phyloP scores from a whole-genome alignment of 1,140 invertebrate species.

The Drosophila subobscura region DNA sequence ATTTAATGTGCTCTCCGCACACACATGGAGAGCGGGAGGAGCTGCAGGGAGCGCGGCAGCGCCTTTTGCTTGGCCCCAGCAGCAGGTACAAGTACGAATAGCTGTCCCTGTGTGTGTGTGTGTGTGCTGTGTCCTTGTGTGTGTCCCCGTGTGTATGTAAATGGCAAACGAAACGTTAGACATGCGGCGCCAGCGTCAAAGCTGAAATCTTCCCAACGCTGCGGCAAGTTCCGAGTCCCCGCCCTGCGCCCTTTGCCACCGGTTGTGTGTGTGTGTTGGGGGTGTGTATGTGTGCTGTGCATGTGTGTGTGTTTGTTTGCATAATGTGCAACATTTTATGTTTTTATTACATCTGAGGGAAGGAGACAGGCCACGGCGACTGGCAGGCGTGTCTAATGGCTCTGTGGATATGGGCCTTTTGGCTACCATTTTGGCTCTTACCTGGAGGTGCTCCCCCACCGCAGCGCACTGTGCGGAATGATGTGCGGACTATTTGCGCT shows the following conservation, averaged over 20 bases:
- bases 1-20: slow-evolving; percentile 52
- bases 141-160: slow-evolving; percentile 27
- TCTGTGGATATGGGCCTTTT: slow-evolving; percentile 28
- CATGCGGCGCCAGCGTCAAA: slow-evolving; percentile 56
- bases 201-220: slow-evolving; percentile 29
- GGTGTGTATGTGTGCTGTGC: slow-evolving; percentile 12
- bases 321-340: slow-evolving; percentile 62
- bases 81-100: too few relatives aligned
- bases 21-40: slow-evolving; percentile 4
- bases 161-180: slow-evolving; percentile 39
- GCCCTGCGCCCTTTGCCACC: too few relatives aligned
- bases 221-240: not conserved
- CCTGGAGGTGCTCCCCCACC: not conserved
- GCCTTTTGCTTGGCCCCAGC: slow-evolving; percentile 18
- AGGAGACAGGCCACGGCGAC: slow-evolving; percentile 31
- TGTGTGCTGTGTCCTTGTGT: slow-evolving; percentile 13
- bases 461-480: slow-evolving; percentile 7
- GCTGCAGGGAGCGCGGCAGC: slow-evolving; percentile 7
- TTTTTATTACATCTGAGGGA: slow-evolving; percentile 56
- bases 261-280: not conserved
- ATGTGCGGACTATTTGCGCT: slow-evolving; percentile 51
- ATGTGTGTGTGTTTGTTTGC: slow-evolving; percentile 40
- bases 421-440: not conserved
- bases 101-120: slow-evolving; percentile 22
- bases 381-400: slow-evolving; percentile 53